phyloP scores from a whole-genome alignment of 2,113 vertebrate genomes.

The Bucco capensis region DNA sequence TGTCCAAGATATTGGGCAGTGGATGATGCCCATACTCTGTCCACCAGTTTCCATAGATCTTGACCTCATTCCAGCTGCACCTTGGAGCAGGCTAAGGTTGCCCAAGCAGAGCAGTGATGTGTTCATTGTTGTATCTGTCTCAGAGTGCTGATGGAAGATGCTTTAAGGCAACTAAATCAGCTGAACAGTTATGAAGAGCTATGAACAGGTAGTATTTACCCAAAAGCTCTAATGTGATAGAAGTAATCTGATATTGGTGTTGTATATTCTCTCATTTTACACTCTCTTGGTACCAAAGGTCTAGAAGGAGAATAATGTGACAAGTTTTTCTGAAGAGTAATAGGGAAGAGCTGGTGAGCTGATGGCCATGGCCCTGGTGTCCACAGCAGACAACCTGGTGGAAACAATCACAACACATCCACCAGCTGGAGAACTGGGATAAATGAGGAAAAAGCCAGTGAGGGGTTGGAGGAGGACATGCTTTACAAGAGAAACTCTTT shows the following conservation, averaged over 20 bases:
- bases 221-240: background rate
- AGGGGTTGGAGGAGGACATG: background rate
- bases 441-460: fast-evolving
- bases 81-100: fast-evolving
- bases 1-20: background rate
- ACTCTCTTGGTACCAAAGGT: background rate
- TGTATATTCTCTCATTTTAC: background rate
- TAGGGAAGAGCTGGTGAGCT: background rate
- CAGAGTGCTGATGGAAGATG: background rate
- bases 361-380: too few relatives aligned
- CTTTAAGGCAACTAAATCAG: background rate
- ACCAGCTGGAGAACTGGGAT: background rate
- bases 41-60: fast-evolving
- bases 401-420: background rate
- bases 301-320: background rate
- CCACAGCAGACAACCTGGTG: background rate
- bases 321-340: background rate
- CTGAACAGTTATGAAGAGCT: background rate
- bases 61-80: background rate
- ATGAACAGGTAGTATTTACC: background rate
- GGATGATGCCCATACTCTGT: background rate
- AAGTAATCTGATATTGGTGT: background rate
- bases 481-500: background rate
- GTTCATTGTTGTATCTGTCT: background rate
- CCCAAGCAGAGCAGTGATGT: fast-evolving